Percentiles rank a stretch among this genome's conserved stretches.
phyloP scores from a whole-genome alignment of 2,113 vertebrate genomes.

The Acanthisitta chloris region DNA sequence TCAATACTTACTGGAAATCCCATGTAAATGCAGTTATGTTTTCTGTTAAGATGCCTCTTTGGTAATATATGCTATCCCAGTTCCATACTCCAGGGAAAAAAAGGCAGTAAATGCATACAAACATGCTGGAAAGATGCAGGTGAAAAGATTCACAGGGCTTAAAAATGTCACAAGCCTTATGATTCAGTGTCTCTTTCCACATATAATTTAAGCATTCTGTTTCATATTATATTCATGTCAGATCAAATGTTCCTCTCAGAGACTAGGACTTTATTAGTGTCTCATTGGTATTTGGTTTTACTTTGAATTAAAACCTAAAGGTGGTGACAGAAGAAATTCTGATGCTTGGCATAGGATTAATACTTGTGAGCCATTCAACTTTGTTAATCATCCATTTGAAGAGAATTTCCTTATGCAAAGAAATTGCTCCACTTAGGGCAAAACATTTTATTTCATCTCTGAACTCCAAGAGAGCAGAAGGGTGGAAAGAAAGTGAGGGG shows the following conservation, averaged over 20 bases:
- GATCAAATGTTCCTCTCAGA: neutral
- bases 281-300: constrained; percentile 34
- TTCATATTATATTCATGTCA: constrained; percentile 1
- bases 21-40: constrained; percentile 7
- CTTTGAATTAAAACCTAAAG: constrained; percentile 33
- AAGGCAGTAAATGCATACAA: neutral
- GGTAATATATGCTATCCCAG: constrained; percentile 13
- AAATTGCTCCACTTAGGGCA: neutral
- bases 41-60: constrained; percentile 49
- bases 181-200: neutral
- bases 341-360: constrained; percentile 2
- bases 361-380: neutral
- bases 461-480: neutral
- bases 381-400: constrained; percentile 30
- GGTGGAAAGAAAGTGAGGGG: neutral
- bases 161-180: neutral
- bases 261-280: neutral
- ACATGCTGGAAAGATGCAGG: neutral
- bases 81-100: neutral
- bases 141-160: neutral
- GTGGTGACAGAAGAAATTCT: constrained; percentile 40
- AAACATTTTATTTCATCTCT: constrained; percentile 5
- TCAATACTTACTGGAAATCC: constrained; percentile 61
- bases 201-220: neutral
- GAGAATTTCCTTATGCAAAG: constrained; percentile 22